Evolutionary conservation across 2,113 vertebrate species (phyloP).

Genomic region (Pachycephala philippinensis): DNA sequence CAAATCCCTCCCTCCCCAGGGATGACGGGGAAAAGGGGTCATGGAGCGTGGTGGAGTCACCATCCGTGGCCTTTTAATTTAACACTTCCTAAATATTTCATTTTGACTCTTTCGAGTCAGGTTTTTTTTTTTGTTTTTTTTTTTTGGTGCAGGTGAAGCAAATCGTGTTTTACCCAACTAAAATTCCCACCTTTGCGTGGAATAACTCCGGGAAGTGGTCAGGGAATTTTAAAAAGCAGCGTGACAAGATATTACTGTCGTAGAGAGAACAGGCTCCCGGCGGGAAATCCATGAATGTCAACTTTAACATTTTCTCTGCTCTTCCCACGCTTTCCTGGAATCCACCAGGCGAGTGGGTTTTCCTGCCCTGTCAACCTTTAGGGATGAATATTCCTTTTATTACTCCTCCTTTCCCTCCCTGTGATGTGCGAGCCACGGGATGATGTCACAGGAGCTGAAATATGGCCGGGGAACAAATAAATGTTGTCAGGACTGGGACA

Average conservation of each 20-base stretch:
- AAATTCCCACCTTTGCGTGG: not conserved
- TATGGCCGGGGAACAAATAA: not conserved
- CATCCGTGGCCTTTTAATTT: not conserved
- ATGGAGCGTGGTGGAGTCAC: not conserved
- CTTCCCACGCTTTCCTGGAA: not conserved
- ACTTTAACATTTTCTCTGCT: not conserved
- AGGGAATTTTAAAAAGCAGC: not conserved
- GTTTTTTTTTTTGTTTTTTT: too few species aligned
- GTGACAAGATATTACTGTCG: not conserved
- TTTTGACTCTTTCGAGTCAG: not conserved
- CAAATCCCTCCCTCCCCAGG: not conserved
- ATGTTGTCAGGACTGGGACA: not conserved
- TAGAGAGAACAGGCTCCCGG: not conserved
- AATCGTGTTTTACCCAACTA: accelerated
- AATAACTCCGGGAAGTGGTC: not conserved
- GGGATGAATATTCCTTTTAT: slow-evolving; percentile 11
- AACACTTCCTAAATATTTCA: not conserved
- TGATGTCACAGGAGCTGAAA: not conserved
- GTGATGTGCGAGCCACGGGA: accelerated
- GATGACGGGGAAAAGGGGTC: not conserved
- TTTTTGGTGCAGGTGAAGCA: not conserved
- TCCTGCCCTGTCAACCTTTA: not conserved
- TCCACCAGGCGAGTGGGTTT: not conserved
- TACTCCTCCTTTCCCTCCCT: not conserved
- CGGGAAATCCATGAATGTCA: not conserved